These are phyloP conservation scores for Oreochromis grahami DNA, from an alignment of 2,797 vertebrate genomes.

Conservation along the genomic window DNA sequence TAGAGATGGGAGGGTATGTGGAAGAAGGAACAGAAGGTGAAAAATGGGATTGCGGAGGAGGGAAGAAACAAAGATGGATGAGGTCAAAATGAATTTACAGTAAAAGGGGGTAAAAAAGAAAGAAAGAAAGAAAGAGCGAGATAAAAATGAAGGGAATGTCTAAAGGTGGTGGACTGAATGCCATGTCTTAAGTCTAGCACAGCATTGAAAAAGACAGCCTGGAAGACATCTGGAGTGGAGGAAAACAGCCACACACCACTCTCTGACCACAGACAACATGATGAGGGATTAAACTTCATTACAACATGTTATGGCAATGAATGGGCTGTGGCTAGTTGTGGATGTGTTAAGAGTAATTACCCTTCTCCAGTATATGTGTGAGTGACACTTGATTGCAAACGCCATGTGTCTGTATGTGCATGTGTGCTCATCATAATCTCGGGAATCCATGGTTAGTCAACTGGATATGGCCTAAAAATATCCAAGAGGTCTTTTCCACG, in stretches of 20 bases:
- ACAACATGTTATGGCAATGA: constrained; percentile 72
- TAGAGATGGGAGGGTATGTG: constrained; percentile 42
- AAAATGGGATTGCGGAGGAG: constrained; percentile 36
- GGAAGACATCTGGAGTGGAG: constrained; percentile 62
- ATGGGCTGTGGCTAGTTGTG: constrained; percentile 60
- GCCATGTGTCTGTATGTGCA: constrained; percentile 10
- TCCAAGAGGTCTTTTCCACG: not conserved
- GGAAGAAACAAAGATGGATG: constrained; percentile 54
- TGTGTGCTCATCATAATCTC: constrained; percentile 8
- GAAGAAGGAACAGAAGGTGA: constrained; percentile 48
- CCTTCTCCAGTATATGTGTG: constrained; percentile 34
- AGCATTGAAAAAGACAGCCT: constrained; percentile 39
- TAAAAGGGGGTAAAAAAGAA: constrained; percentile 1
- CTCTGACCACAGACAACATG: constrained; percentile 68
- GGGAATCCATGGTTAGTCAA: not conserved
- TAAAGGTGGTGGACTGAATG: constrained; percentile 21
- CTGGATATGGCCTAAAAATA: not conserved
- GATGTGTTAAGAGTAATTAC: constrained; percentile 65
- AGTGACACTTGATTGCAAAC: constrained; percentile 51
- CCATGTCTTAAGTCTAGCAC: constrained; percentile 30
- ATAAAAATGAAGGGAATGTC: constrained; percentile 21
- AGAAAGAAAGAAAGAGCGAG: not conserved
- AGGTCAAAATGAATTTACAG: constrained; percentile 54
- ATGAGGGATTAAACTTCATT: constrained; percentile 71
- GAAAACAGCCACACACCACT: constrained; percentile 60